Conservation (phyloP, 2,888 invertebrate genomes). For the Polylopha cassiicola region DNA sequence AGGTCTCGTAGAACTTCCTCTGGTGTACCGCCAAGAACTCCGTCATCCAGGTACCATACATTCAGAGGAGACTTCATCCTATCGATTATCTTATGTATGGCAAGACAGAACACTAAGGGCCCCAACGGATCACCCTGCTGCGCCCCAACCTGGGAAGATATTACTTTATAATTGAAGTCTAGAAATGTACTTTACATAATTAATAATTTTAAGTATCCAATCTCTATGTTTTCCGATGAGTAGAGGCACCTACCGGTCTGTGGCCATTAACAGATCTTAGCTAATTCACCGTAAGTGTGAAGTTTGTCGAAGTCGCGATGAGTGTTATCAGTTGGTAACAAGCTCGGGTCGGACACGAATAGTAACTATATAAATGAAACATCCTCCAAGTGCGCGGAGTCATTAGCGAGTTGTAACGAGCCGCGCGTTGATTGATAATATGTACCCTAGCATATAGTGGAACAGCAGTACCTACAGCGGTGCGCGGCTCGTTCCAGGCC, state of each 20-base stretch:
- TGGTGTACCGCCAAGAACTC: too few species aligned
- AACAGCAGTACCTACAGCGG: constrained; percentile 38
- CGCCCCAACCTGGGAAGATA: too few species aligned
- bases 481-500: constrained; percentile 22
- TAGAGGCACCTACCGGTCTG: constrained; percentile 1
- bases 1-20: too few species aligned
- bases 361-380: too few species aligned
- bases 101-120: too few species aligned
- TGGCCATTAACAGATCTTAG: constrained; percentile 2
- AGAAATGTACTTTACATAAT: too few species aligned
- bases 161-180: too few species aligned
- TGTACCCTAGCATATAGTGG: constrained; percentile 31
- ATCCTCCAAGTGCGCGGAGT: constrained; percentile 14
- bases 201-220: too few species aligned
- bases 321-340: constrained; percentile 33
- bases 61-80: too few species aligned
- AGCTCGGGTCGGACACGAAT: constrained; percentile 24
- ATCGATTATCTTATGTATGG: too few species aligned
- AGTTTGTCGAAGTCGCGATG: constrained; percentile 33
- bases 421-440: constrained; percentile 23
- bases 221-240: background rate
- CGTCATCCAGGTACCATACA: too few species aligned
- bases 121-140: too few species aligned
- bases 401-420: constrained; percentile 44
- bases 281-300: constrained; percentile 27